Conservation (phyloP, 2,888 invertebrate genomes). For the Theretra japonica region DNA sequence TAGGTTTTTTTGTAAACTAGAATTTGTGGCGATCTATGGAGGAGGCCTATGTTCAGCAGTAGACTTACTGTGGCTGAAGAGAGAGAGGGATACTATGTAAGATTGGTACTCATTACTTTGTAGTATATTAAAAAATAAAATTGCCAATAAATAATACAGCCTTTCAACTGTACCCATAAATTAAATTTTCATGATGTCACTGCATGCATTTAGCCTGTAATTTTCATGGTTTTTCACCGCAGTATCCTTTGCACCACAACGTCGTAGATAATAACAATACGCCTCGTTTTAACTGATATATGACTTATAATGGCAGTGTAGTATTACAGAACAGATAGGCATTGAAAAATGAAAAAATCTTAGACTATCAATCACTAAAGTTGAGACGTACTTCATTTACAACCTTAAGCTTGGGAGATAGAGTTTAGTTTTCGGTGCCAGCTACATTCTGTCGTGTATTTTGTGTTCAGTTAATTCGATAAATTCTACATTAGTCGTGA, state of each 20-base stretch:
- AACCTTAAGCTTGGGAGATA: neutral
- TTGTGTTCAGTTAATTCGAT: too few species aligned
- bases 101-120: too few species aligned
- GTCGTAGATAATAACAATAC: neutral
- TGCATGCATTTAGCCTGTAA: neutral
- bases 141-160: too few species aligned
- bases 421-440: neutral
- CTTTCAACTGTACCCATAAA: neutral
- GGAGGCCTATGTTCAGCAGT: too few species aligned
- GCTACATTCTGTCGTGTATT: neutral
- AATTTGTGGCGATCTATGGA: too few species aligned
- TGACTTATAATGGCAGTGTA: conserved; percentile 11
- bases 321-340: neutral
- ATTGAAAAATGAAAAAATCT: neutral
- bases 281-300: neutral
- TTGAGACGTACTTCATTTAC: neutral
- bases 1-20: too few species aligned
- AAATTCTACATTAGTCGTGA: too few species aligned
- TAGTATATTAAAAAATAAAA: too few species aligned
- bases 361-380: neutral
- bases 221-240: neutral
- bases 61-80: too few species aligned
- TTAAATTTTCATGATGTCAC: neutral
- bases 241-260: neutral
- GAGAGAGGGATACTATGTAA: too few species aligned